Base-by-base conservation (phyloP, 2,888 invertebrate genomes). In the Heterodera filipjevi region DNA sequence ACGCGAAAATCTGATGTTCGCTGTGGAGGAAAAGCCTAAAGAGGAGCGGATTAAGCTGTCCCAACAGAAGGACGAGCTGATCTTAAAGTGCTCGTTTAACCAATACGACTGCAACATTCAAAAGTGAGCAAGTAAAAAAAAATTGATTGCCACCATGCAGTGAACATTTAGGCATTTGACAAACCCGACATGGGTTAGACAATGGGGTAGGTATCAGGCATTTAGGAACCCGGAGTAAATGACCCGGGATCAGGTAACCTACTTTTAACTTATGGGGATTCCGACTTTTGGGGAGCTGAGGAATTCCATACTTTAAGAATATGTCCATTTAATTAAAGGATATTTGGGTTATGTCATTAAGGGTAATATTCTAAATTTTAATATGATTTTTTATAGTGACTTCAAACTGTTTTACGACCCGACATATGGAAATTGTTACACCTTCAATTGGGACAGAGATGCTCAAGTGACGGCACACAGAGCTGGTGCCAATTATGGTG, bases 401-500 rank as follows among this genome's bases (percentile, higher is more conserved):
- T 89, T 89, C 81, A 84, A 82, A 46, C 83, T 85, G 19, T 86
- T 86, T 77, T 88, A 88, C 70, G 89, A 89, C 72, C 86, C 87
- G 68, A 87, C 87, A 0, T 89, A 87, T 66, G 88, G 88, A 2
- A 88, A 88, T 78, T 88, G 88, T 27, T 88, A 81, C 80, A 88
- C 88, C 27, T 88, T 88, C 82, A 88, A 88, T 77, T 86, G 83
- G 83, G 85, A 89, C 77, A 74, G 88, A 78, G 84, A 84, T 16
- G 84, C 85, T 59, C 82, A 82, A 22, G 83, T 89, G 0, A 83
- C 84, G 5, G 86, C 89, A 0, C 87, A 87, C 71, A 78, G 89
- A 72, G 89, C 89, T 27, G 89, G 89, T 27, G 89, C 89, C 3
- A 89, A 88, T 73, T 89, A 89, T 76, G 89, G 88, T 87, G 32